Percentiles rank a stretch among this genome's conserved stretches.
Conservation (phyloP, 2,797 vertebrate species). For the Octomys mimax region DNA sequence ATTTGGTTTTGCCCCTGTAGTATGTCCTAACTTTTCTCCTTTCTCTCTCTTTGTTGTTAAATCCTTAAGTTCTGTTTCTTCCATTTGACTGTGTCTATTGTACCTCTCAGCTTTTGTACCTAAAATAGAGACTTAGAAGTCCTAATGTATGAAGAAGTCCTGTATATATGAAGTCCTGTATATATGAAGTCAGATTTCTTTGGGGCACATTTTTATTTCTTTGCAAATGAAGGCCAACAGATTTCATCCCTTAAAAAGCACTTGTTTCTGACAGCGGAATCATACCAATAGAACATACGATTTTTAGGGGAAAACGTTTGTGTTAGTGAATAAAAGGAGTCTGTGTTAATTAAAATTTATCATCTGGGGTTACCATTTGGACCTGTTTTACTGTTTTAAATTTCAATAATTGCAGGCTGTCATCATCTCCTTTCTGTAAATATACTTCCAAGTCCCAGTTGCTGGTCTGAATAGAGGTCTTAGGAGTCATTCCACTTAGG, state of each 20-base stretch:
- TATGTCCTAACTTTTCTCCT: too few relatives aligned
- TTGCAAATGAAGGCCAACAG: constrained; percentile 10
- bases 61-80: too few relatives aligned
- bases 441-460: not conserved
- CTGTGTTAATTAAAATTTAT: not conserved
- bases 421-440: not conserved
- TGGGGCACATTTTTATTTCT: constrained; percentile 7
- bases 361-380: not conserved
- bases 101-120: too few relatives aligned
- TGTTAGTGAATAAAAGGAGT: not conserved
- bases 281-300: not conserved
- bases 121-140: constrained; percentile 44
- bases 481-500: not conserved
- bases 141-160: not conserved
- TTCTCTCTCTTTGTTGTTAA: too few relatives aligned
- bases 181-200: not conserved
- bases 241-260: constrained; percentile 21
- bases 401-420: not conserved
- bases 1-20: too few relatives aligned
- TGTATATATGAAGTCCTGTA: not conserved
- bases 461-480: not conserved
- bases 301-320: not conserved
- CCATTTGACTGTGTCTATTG: too few relatives aligned
- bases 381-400: not conserved
- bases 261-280: constrained; percentile 46